Conservation (phyloP, 2,113 vertebrate genomes). For the Oreochromis tanganicae region DNA sequence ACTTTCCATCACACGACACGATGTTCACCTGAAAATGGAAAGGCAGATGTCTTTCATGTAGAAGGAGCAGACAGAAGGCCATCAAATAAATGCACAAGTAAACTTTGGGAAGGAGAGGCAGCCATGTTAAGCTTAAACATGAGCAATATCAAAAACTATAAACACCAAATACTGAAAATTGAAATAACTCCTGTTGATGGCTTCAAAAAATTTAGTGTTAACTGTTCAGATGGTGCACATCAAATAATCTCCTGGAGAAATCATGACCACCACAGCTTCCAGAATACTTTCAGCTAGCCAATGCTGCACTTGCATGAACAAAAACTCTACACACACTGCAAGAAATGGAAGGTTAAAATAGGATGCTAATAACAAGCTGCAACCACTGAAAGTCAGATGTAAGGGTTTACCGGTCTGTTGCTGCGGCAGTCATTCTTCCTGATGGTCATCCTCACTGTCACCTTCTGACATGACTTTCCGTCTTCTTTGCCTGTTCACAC, state of each 20-base stretch:
- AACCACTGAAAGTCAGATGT: not conserved
- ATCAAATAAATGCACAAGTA: not conserved
- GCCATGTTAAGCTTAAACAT: not conserved
- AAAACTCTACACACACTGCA: not conserved
- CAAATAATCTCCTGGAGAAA: not conserved
- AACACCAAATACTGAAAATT: not conserved
- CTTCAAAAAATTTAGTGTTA: not conserved
- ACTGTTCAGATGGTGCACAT: not conserved
- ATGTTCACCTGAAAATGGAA: constrained; percentile 84
- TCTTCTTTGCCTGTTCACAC: constrained; percentile 89
- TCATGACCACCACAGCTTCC: not conserved
- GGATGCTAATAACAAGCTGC: not conserved
- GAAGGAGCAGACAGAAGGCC: not conserved
- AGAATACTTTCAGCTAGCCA: not conserved
- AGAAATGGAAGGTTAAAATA: not conserved
- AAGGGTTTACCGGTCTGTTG: constrained; percentile 82
- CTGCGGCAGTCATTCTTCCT: constrained; percentile 97
- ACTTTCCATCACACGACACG: constrained; percentile 95
- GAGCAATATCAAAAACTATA: not conserved
- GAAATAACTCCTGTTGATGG: not conserved
- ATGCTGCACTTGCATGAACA: not conserved
- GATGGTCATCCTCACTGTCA: constrained; percentile 98
- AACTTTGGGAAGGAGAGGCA: not conserved
- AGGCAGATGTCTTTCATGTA: not conserved
- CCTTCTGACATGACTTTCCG: constrained; percentile 95